These are phyloP conservation scores for Eira barbara DNA, from an alignment of 2,113 vertebrate genomes.

Conservation along the genomic window DNA sequence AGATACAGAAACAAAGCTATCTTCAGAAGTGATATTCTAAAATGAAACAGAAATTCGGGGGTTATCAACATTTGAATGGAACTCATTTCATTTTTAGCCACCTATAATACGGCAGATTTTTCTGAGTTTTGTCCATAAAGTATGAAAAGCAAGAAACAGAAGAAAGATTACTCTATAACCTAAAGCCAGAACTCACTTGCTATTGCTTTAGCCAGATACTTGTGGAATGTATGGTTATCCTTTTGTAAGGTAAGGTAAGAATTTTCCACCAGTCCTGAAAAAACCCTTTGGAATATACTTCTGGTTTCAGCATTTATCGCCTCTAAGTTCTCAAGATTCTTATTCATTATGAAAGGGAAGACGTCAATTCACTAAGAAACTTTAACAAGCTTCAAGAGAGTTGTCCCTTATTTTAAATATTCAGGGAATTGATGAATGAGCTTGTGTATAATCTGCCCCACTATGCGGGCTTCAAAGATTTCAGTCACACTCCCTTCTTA, in stretches of 20 bases:
- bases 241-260: not conserved
- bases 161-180: not conserved
- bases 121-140: not conserved
- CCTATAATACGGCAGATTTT: not conserved
- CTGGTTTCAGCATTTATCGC: not conserved
- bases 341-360: not conserved
- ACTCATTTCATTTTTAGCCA: not conserved
- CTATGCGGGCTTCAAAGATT: not conserved
- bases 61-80: not conserved
- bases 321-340: not conserved
- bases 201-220: not conserved
- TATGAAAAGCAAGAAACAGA: not conserved
- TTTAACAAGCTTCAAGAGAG: not conserved
- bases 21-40: not conserved
- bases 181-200: not conserved
- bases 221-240: not conserved
- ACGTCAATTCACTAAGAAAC: not conserved
- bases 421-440: not conserved
- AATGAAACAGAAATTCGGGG: not conserved
- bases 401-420: not conserved
- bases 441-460: not conserved
- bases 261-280: not conserved
- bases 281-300: not conserved
- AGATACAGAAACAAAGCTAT: not conserved
- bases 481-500: not conserved